Conservation (phyloP, 2,888 invertebrate genomes). For the Pandemis cinnamomeana region DNA sequence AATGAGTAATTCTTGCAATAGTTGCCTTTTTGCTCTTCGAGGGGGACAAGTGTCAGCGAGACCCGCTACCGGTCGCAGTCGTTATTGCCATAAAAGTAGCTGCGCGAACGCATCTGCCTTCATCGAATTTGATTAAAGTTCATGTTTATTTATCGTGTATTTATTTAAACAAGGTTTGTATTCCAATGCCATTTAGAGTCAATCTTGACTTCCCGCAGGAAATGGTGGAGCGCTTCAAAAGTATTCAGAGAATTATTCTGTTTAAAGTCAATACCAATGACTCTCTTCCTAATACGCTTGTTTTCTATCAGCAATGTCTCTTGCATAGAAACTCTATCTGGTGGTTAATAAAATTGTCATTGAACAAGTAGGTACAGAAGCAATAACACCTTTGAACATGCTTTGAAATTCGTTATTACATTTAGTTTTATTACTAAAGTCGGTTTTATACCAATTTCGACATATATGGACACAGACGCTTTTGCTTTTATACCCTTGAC, state of each 20-base stretch:
- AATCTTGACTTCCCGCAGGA: conserved; percentile 39
- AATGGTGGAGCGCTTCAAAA: conserved; percentile 1
- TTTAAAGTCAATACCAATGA: conserved; percentile 5
- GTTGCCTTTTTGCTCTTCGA: conserved; percentile 69
- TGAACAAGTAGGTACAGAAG: too few relatives aligned
- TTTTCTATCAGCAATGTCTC: background rate
- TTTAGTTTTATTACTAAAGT: background rate
- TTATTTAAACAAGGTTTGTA: conserved; percentile 66
- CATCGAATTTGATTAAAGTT: conserved; percentile 82
- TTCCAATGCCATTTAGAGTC: conserved; percentile 58
- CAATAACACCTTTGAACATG: too few relatives aligned
- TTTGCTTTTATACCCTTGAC: background rate
- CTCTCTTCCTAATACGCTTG: background rate
- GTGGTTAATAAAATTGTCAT: too few relatives aligned
- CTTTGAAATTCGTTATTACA: too few relatives aligned
- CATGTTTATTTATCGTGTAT: conserved; percentile 79
- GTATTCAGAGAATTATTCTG: conserved; percentile 30
- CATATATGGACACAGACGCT: background rate
- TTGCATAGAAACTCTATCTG: background rate
- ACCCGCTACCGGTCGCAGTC: conserved; percentile 63
- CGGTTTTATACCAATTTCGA: background rate
- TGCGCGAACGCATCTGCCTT: conserved; percentile 76
- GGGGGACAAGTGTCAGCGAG: conserved; percentile 63
- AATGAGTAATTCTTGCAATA: conserved; percentile 80
- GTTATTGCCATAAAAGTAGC: conserved; percentile 76